phyloP scores from a whole-genome alignment of 2,797 vertebrate species.

The Diplodus sargus region DNA sequence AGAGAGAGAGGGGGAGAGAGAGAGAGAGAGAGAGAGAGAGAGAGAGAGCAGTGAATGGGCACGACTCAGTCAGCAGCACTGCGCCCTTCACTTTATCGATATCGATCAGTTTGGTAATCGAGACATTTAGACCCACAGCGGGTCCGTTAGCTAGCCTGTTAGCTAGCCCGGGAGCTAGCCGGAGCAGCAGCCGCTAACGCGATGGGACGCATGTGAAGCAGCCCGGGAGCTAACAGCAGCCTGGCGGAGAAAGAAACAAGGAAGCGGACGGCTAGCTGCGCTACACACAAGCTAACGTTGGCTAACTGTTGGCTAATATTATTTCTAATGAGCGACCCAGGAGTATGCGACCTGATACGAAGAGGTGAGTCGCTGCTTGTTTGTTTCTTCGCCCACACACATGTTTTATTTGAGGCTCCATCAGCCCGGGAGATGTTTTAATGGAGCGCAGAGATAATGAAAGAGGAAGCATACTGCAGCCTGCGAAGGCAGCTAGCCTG shows the following conservation, averaged over 20 bases:
- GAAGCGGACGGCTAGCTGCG: constrained; percentile 76
- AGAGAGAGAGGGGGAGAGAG: constrained; percentile 20
- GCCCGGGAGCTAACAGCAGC: constrained; percentile 40
- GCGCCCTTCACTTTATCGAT: constrained; percentile 64
- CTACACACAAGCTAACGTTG: constrained; percentile 65
- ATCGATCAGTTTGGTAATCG: constrained; percentile 58
- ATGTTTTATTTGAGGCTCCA: background rate
- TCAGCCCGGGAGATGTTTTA: background rate
- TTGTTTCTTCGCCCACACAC: too few relatives aligned
- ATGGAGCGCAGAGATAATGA: constrained; percentile 35
- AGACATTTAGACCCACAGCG: constrained; percentile 28
- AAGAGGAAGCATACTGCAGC: constrained; percentile 70
- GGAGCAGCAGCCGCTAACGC: constrained; percentile 6
- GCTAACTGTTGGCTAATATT: constrained; percentile 72
- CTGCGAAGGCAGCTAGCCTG: constrained; percentile 54
- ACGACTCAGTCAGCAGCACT: constrained; percentile 56
- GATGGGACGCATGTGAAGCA: constrained; percentile 73
- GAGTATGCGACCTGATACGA: constrained; percentile 83
- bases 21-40: constrained; percentile 27
- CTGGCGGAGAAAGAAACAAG: constrained; percentile 74
- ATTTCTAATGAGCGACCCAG: constrained; percentile 84
- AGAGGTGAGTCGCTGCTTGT: constrained; percentile 77
- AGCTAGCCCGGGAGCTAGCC: constrained; percentile 23
- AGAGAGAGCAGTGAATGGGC: constrained; percentile 65
- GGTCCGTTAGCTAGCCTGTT: constrained; percentile 40